phyloP scores from a whole-genome alignment of 2,888 invertebrate genomes.

The Ectemnius lituratus region DNA sequence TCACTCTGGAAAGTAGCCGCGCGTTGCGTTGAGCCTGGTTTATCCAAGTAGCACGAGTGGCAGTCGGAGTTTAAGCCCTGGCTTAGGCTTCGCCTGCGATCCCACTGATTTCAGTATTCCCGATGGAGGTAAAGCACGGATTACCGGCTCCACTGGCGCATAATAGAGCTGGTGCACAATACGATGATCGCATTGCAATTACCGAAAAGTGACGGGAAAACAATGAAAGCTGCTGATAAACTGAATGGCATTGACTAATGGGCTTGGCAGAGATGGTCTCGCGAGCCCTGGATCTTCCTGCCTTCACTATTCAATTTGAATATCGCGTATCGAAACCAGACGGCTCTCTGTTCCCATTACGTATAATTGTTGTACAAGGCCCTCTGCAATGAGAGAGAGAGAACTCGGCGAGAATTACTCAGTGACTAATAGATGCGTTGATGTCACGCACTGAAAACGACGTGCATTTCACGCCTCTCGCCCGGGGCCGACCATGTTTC shows the following conservation, averaged over 20 bases:
- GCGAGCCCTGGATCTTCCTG: neutral
- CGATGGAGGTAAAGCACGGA: neutral
- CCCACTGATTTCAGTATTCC: conserved; percentile 11
- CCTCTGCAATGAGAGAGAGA: conserved; percentile 10
- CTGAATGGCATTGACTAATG: no score
- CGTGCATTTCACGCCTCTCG: conserved; percentile 2
- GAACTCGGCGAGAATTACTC: conserved; percentile 24
- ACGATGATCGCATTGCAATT: conserved; percentile 8
- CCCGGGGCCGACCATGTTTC: neutral
- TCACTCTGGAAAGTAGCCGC: neutral
- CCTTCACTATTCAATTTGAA: neutral
- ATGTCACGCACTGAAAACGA: conserved; percentile 58
- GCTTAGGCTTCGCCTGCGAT: conserved; percentile 24
- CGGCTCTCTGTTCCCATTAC: conserved; percentile 33
- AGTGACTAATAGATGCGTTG: conserved; percentile 59
- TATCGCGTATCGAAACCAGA: conserved; percentile 10
- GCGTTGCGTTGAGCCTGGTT: conserved; percentile 17
- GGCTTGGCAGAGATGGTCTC: no score
- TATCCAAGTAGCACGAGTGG: conserved; percentile 15
- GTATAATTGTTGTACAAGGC: conserved; percentile 46
- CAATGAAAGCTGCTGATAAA: neutral
- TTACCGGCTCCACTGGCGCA: neutral
- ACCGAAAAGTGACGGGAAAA: neutral
- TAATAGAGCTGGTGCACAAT: neutral
- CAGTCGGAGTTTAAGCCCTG: conserved; percentile 22